A percentile compares a stretch with the other conserved stretches of the same genome.
Conservation (phyloP, 2,797 vertebrate genomes). For the Mormyrops boulengeri region DNA sequence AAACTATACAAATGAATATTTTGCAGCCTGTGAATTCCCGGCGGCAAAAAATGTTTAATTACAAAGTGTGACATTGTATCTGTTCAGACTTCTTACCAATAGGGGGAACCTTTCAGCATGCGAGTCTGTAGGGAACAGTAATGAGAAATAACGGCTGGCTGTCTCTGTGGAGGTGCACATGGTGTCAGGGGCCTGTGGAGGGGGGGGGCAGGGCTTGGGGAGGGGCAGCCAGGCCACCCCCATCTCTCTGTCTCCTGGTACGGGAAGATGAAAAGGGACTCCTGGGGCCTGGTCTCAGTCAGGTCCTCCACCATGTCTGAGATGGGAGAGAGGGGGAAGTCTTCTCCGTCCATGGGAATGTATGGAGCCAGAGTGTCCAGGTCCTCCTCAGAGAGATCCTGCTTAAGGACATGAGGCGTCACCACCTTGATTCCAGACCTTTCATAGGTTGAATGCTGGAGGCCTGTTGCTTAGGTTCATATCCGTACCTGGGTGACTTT, state of each 20-base stretch:
- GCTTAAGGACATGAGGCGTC: not conserved
- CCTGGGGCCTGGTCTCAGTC: not conserved
- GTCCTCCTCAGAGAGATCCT: slow-evolving; percentile 38
- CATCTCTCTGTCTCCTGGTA: not conserved
- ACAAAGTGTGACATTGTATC: not conserved
- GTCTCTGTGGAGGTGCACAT: not conserved
- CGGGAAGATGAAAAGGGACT: not conserved
- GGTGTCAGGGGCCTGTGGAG: not conserved
- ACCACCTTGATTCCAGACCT: not conserved
- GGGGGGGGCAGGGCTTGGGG: not conserved
- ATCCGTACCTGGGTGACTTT: not conserved
- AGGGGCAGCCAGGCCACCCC: not conserved
- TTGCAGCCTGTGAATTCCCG: not conserved
- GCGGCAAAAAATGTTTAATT: not conserved
- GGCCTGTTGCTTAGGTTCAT: not conserved
- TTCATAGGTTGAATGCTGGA: not conserved
- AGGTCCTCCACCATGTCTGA: slow-evolving; percentile 10
- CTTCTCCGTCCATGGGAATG: slow-evolving; percentile 48
- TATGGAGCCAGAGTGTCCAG: slow-evolving; percentile 48
- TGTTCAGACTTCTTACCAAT: not conserved
- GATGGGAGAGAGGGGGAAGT: slow-evolving; percentile 40
- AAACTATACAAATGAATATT: not conserved
- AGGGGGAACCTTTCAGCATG: not conserved
- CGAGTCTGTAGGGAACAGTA: not conserved
- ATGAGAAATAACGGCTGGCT: not conserved